Evolutionary conservation across 2,797 vertebrate genomes (phyloP).

Genomic region (Paramormyrops hopkinsi): DNA sequence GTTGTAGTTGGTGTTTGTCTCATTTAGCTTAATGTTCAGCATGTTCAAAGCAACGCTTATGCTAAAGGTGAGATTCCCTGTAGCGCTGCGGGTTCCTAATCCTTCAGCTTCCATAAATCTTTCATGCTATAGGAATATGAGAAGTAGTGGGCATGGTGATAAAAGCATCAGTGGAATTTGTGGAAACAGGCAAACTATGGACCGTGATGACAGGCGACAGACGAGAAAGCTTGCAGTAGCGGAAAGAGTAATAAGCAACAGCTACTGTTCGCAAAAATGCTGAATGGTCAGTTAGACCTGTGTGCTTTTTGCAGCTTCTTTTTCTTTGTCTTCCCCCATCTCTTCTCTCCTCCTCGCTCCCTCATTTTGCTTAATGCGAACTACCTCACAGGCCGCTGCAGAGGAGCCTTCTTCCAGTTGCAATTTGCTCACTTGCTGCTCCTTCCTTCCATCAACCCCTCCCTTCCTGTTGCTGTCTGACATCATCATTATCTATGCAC

Average conservation of each 20-base stretch:
- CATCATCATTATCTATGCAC: background rate
- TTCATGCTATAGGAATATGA: background rate
- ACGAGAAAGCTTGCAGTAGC: background rate
- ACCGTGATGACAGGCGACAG: background rate
- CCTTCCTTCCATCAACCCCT: slow-evolving; percentile 22
- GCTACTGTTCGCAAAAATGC: background rate
- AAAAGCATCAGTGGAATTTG: background rate
- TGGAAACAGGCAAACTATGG: background rate
- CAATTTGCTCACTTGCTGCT: slow-evolving; percentile 53
- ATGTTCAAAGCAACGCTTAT: background rate
- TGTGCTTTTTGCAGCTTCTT: background rate
- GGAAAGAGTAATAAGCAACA: background rate
- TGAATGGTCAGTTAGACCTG: background rate
- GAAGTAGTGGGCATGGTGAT: background rate
- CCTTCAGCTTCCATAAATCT: background rate
- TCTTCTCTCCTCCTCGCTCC: background rate
- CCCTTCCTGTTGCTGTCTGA: background rate
- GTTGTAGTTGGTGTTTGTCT: background rate
- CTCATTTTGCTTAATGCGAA: slow-evolving; percentile 27
- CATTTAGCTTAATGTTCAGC: background rate
- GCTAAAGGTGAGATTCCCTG: background rate
- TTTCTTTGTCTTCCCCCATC: slow-evolving; percentile 6
- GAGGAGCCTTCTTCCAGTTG: slow-evolving; percentile 45
- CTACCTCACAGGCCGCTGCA: slow-evolving; percentile 54
- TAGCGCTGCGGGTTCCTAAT: background rate